Evolutionary conservation across 2,888 invertebrate genomes (phyloP).

Genomic region (Epinotia brunnichana): DNA sequence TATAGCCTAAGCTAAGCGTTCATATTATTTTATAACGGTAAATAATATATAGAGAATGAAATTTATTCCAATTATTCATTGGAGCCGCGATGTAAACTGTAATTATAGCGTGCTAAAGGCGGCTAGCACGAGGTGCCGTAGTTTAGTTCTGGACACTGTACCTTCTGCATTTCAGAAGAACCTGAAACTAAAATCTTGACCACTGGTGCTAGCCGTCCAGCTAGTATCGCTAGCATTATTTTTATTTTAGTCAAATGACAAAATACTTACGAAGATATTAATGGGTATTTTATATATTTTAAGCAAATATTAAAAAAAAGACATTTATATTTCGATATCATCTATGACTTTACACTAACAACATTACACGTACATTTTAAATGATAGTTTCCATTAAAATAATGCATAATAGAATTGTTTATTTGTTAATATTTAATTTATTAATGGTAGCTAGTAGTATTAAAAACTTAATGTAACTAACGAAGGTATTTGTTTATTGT

Average conservation of each 20-base stretch:
- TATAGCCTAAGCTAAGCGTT: conserved; percentile 18
- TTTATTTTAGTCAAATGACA: conserved; percentile 27
- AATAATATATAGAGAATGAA: conserved; percentile 18
- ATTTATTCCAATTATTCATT: conserved; percentile 11
- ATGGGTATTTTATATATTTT: conserved; percentile 26
- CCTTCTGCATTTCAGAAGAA: not conserved
- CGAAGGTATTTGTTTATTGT: conserved; percentile 70
- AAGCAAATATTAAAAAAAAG: conserved; percentile 7
- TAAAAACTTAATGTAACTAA: conserved; percentile 76
- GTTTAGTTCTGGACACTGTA: not conserved
- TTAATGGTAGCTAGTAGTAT: conserved; percentile 70
- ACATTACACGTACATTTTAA: conserved; percentile 53
- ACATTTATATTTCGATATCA: conserved; percentile 9
- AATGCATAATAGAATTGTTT: conserved; percentile 69
- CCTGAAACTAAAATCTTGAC: not conserved
- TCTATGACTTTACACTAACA: conserved; percentile 22
- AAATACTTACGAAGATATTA: conserved; percentile 30
- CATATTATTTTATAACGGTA: conserved; percentile 9
- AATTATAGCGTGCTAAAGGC: not conserved
- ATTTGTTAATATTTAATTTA: conserved; percentile 83
- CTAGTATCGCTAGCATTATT: conserved; percentile 21
- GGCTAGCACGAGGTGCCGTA: not conserved
- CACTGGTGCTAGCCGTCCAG: conserved; percentile 1
- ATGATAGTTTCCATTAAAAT: conserved; percentile 37
- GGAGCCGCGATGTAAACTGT: not conserved